These are phyloP conservation scores for Perithous albicinctus DNA, from an alignment of 2,888 invertebrate species.

Conservation along the genomic window DNA sequence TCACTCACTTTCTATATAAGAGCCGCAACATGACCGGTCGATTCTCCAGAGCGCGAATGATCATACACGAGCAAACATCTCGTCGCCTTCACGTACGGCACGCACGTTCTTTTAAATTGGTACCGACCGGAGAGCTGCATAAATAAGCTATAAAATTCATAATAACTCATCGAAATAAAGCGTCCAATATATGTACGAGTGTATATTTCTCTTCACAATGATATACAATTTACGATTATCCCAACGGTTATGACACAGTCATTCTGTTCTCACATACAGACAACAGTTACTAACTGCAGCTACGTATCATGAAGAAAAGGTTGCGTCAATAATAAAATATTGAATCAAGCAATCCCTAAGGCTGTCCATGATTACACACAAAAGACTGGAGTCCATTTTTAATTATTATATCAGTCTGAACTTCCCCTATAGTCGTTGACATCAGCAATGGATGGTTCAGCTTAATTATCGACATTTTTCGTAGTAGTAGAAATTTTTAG, in stretches of 20 bases:
- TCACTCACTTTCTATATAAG: constrained; percentile 47
- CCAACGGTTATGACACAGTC: background rate
- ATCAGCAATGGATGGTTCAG: background rate
- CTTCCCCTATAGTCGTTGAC: background rate
- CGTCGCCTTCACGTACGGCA: constrained; percentile 14
- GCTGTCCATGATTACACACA: background rate
- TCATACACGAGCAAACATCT: constrained; percentile 46
- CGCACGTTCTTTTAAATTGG: constrained; percentile 24
- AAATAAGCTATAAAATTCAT: background rate
- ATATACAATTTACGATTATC: background rate
- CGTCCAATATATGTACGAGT: background rate
- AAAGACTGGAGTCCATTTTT: background rate
- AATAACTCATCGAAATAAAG: background rate
- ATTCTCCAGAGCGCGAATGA: constrained; percentile 39
- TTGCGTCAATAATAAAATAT: background rate
- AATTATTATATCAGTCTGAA: background rate
- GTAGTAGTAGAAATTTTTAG: background rate
- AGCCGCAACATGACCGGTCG: constrained; percentile 43
- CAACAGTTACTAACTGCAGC: background rate
- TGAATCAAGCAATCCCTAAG: background rate
- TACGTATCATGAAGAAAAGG: background rate
- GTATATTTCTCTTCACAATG: background rate
- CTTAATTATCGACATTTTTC: background rate
- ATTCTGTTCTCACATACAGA: background rate
- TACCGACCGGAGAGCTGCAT: background rate